Base-by-base conservation (phyloP, 2,113 vertebrate genomes). In the Butorides virescens region DNA sequence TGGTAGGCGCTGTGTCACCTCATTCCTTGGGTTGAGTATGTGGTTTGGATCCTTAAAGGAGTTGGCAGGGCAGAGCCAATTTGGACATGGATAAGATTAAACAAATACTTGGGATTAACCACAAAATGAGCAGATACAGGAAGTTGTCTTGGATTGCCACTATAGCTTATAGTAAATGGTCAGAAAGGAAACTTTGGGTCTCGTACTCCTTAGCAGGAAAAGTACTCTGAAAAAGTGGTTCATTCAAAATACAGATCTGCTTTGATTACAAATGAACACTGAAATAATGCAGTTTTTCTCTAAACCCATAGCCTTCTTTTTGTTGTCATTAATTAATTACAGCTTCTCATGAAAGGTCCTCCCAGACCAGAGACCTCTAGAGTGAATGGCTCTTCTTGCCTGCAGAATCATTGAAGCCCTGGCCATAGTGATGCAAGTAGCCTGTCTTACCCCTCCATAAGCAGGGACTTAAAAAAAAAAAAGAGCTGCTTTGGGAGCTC, bases 341-440 rank as follows among this genome's bases (percentile, higher is more conserved):
- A 6, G 11, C 11, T 90, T 81, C 66, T 92, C 12, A 11, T 72
- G 61, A 55, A 85, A 61, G 49, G 10, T 58, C 8, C 15, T 97
- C 23, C 44, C 34, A 92, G 56, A 46, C 70, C 34, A 68, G 62
- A 63, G 23, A 32, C 29, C 85, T 90, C 11, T 52, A 37, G 66
- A 74, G 32, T 44, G 50, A 56, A 27, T 42, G 9, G 11, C 68
- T 89, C 89, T 73, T 6, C 25, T 84, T 85, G 29, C 34, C 36
- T 50, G 8, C 19, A 66, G 74, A 68, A 44, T 72, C 32, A 9
- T 37, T 75, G 46, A 61, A 58, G 49, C 42, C 4, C 1, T 74
- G 72, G 42, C 52, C 2, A 0, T 32, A 66, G 61, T 0, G 0
- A 9, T 90, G 18, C 65, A 39, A 36, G 17, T 86, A 76, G 39